Evolutionary conservation across 2,113 vertebrate genomes (phyloP).

Genomic region (Melanerpes formicivorus): DNA sequence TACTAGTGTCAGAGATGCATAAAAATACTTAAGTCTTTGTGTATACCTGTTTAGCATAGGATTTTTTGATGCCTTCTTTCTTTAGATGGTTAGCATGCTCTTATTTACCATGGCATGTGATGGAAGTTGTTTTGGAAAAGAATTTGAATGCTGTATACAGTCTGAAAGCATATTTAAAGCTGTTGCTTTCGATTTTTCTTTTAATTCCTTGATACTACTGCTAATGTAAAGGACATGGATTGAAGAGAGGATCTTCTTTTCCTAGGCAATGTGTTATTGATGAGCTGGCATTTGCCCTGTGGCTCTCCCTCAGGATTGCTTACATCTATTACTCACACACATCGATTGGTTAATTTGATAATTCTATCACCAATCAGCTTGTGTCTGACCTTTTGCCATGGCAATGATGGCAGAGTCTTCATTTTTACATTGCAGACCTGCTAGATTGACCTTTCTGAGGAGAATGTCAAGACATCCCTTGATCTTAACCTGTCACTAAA

Average conservation of each 20-base stretch:
- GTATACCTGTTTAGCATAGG: background rate
- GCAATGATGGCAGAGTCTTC: slow-evolving; percentile 92
- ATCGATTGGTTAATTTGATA: slow-evolving; percentile 99
- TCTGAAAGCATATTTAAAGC: slow-evolving; percentile 59
- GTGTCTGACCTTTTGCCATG: slow-evolving; percentile 98
- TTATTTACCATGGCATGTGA: background rate
- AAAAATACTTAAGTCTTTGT: slow-evolving; percentile 15
- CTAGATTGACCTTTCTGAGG: slow-evolving; percentile 93
- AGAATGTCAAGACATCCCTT: slow-evolving; percentile 94
- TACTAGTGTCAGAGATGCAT: background rate
- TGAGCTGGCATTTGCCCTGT: slow-evolving; percentile 91
- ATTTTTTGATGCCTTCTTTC: slow-evolving; percentile 1
- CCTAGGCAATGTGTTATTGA: slow-evolving; percentile 84
- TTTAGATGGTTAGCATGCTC: background rate
- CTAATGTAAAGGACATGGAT: slow-evolving; percentile 77
- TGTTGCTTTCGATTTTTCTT: slow-evolving; percentile 63
- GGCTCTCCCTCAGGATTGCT: slow-evolving; percentile 84
- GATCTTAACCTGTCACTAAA: slow-evolving; percentile 91
- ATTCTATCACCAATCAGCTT: slow-evolving; percentile 99
- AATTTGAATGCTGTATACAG: slow-evolving; percentile 24
- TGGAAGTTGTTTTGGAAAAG: slow-evolving; percentile 28
- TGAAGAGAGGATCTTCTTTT: slow-evolving; percentile 80
- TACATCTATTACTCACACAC: slow-evolving; percentile 86
- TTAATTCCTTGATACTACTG: slow-evolving; percentile 69
- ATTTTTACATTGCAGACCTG: slow-evolving; percentile 90